Evolutionary conservation across 92 coral and sea anemone genomes (phyloP), one percentile per base, ranked within the genome.

Genomic region (Porites rus): DNA sequence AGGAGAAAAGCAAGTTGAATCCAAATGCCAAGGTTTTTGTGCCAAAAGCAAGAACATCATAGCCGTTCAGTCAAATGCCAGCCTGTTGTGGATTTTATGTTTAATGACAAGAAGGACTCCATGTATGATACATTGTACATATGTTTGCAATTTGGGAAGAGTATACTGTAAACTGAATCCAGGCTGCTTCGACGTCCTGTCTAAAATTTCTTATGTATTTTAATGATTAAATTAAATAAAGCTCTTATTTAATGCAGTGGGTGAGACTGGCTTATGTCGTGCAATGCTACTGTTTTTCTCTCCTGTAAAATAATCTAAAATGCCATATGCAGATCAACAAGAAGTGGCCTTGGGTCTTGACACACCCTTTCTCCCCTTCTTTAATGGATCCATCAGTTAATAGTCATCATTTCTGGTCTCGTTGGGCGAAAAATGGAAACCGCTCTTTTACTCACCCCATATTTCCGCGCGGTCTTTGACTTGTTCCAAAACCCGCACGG

Each of bases 11-110:
- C 92, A 96, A 92, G 82, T 92, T 96, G n/a, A 96, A 96, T 69
- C 99, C 99, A 25, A 96, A 96, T 91, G 99, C 99, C 12, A 95
- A 95, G 68, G 99, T 94, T 79, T 96, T 96, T 84, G 93, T 96
- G 17, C 99, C 99, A 65, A 84, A 92, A 83, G 90, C 92, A 72
- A 81, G 95, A 50, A 91, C 98, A 16, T 96, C 94, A 21, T 92
- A 93, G 79, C 87, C 78, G 68, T 64, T 12, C 19, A 10, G 14
- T 24, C 58, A 63, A 12, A 10, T 61, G 77, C 69, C 86, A n/a
- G 77, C 78, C 77, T 81, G 69, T 81, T 54, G 46, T 38, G 88
- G 52, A 63, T 56, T 69, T 79, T 85, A 79, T 21, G 75, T 79
- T 59, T 56, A 67, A 81, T 69, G 68, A 81, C 69, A 53, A 81